Conservation (phyloP, 2,888 invertebrate species). For the Chorisops tibialis region DNA sequence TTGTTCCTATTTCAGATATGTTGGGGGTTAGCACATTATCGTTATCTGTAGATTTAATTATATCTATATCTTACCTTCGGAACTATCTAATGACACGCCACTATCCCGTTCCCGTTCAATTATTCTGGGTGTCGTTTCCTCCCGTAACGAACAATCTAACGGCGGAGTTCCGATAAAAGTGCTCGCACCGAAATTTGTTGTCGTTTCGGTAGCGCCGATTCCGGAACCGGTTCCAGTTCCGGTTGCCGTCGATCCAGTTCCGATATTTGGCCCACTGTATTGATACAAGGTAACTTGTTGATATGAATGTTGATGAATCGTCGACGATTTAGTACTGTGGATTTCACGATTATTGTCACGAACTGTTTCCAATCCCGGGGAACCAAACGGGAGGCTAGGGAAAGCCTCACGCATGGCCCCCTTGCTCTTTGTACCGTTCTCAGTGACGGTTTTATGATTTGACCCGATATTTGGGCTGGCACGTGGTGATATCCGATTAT, state of each 20-base stretch:
- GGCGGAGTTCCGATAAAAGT: conserved; percentile 19
- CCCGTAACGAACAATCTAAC: conserved; percentile 15
- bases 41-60: neutral
- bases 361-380: conserved; percentile 35
- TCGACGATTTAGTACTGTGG: conserved; percentile 26
- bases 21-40: no score
- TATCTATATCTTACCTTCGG: conserved; percentile 30
- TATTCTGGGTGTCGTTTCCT: conserved; percentile 31
- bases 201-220: conserved; percentile 1
- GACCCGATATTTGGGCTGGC: conserved; percentile 33
- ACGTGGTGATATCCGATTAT: conserved; percentile 29
- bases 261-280: conserved; percentile 17
- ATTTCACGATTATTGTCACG: conserved; percentile 33
- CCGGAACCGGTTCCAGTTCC: neutral
- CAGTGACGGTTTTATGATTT: conserved; percentile 32
- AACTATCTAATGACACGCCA: conserved; percentile 33
- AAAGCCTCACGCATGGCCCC: conserved; percentile 40
- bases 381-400: conserved; percentile 38
- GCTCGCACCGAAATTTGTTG: conserved; percentile 8
- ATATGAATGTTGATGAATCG: conserved; percentile 26
- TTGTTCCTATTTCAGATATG: no score
- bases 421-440: conserved; percentile 34
- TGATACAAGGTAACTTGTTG: conserved; percentile 26
- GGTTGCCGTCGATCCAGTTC: neutral
- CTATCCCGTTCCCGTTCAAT: conserved; percentile 35